Base-by-base conservation (phyloP, 2,797 vertebrate species). In the Acipenser oxyrinchus region DNA sequence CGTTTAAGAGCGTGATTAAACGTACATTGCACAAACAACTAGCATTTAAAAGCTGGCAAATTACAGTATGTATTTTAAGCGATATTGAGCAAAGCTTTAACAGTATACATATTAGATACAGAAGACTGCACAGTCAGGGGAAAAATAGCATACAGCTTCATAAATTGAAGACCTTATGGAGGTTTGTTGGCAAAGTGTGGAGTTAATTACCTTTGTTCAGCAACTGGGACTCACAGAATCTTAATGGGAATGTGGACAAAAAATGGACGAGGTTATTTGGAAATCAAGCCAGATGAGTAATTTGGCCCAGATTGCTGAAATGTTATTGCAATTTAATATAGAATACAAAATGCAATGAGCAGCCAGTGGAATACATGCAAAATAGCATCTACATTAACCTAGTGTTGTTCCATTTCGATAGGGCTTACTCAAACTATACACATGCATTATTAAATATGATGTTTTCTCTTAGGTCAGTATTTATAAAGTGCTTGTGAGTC, bases 271-370 rank as follows among this genome's bases (percentile, higher is more conserved):
- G 23, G 66, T 67, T 12, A n/a, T 62, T 37, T 75, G 68, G 50
- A 72, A 49, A 72, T 71, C 62, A 70, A 68, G 72, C 73, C 72
- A 66, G 75, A 73, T 73, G 62, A 79, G 74, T 81, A 69, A 76
- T 82, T 81, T 77, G 76, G 71, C 49, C 18, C 76, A 69, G 72
- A 82, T 79, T 67, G 65, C 60, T 68, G 51, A 50, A 63, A 66
- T 64, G 69, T 78, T 77, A 79, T 81, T 83, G 73, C 72, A 81
- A 78, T 76, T 71, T 74, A 71, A 79, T 75, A 78, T 70, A 72
- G 70, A 77, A 76, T 66, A 71, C 67, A 15, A 67, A 68, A 61
- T 71, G 73, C 77, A 74, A 74, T 65, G 70, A 77, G 74, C 71
- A 73, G 72, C 72, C 63, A 49, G 60, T 60, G 70, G 76, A 53